Evolutionary conservation across 2,888 invertebrate species (phyloP).

Genomic region (Leucoma salicis): DNA sequence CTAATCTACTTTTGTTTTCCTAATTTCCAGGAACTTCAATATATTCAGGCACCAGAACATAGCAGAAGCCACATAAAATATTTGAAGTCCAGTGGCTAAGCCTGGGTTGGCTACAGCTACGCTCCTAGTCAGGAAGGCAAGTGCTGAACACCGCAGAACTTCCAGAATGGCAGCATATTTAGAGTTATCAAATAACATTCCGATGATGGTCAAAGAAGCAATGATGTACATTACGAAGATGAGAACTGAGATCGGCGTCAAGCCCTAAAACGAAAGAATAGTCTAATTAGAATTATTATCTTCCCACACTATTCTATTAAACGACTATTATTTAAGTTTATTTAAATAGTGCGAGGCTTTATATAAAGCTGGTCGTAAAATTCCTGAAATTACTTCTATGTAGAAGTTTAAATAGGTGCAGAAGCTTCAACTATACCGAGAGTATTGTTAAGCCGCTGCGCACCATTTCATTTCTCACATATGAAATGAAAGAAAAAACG

Average conservation of each 20-base stretch:
- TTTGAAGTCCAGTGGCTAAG: conserved; percentile 69
- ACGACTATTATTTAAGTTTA: too few species aligned
- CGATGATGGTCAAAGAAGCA: conserved; percentile 85
- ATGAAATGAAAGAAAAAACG: too few species aligned
- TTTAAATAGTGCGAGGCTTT: too few species aligned
- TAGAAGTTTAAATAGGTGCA: background rate
- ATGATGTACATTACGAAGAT: conserved; percentile 85
- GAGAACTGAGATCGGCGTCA: conserved; percentile 82
- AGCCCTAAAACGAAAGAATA: conserved; percentile 72
- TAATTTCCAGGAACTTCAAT: conserved; percentile 80
- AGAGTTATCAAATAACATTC: conserved; percentile 87
- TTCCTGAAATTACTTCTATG: background rate
- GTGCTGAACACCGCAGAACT: conserved; percentile 84
- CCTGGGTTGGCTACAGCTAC: conserved; percentile 60
- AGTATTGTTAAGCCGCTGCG: too few species aligned
- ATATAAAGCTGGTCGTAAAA: too few species aligned
- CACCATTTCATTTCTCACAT: too few species aligned
- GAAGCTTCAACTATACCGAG: too few species aligned
- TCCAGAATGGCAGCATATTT: conserved; percentile 84
- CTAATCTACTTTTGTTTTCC: conserved; percentile 47
- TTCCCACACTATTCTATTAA: too few species aligned
- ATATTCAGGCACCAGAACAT: conserved; percentile 85
- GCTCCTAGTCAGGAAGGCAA: conserved; percentile 75
- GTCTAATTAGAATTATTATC: too few species aligned
- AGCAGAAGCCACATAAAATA: conserved; percentile 83